Base-by-base conservation (phyloP, 2,888 invertebrate genomes). In the Strigamia crassipes region DNA sequence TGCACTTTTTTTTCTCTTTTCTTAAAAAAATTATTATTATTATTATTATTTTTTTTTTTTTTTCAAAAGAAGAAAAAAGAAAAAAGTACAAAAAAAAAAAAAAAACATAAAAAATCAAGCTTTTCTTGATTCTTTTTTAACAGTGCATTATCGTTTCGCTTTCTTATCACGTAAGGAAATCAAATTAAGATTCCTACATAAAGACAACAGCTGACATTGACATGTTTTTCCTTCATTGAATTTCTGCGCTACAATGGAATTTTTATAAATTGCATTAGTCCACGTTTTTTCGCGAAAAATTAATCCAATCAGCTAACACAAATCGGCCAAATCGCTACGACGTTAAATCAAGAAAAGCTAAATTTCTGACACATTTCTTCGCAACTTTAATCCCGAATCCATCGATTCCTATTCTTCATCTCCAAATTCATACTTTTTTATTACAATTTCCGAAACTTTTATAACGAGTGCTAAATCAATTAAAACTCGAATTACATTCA, bases 191-290 rank as follows among this genome's bases (percentile, higher is more conserved):
- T 56, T 56, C 18, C 56, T 56, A 0, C 56, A 46, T 56, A 18
- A 21, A 56, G 56, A 56, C 56, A 56, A 56, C 56, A 56, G 56
- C 56, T 56, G 56, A 56, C n/a, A 56, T 56, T 56, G 56, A 56
- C 56, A 18, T 18, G 56, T 56, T 56, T 46, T 56, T 56, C 56
- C 18, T 56, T 21, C 56, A 56, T 56, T 56, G 18, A 56, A 56
- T 56, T 27, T 56, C 18, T n/a, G 18, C 5, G 56, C 56, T 18
- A 56, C 18, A 9, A 18, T 4, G 21, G 18, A 56, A 56, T 56
- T 56, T 56, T 46, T 46, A 46, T 10, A 46, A 46, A 46, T 15
- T 15, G 46, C n/a, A 46, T 46, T 46, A 46, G 46, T 46, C n/a
- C 46, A 6, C 38, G 6, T 38, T 38, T 38, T 38, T 38, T 6